Evolutionary conservation across 2,113 vertebrate species (phyloP).

Genomic region (Aythya baeri): DNA sequence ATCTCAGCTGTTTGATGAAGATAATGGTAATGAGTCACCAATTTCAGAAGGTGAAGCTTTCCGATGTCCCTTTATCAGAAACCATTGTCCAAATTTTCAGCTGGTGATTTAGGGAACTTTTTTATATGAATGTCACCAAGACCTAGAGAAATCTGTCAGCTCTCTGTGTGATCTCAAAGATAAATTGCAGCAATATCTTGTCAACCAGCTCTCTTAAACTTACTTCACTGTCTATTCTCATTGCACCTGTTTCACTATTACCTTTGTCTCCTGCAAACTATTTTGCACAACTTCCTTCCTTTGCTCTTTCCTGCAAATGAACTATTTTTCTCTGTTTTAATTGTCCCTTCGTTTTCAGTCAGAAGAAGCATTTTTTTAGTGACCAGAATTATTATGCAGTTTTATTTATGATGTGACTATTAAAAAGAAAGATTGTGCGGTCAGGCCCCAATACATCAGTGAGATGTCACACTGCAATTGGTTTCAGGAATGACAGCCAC

Average conservation of each 20-base stretch:
- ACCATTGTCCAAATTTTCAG: slow-evolving; percentile 64
- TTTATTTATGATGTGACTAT: neutral
- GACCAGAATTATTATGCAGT: neutral
- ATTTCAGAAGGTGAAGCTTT: slow-evolving; percentile 60
- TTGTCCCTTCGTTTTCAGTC: neutral
- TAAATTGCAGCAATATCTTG: slow-evolving; percentile 56
- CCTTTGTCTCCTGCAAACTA: neutral
- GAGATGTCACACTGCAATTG: neutral
- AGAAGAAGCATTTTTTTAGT: neutral
- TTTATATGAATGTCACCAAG: slow-evolving; percentile 59
- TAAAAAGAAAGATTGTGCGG: neutral
- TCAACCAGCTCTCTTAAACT: slow-evolving; percentile 47
- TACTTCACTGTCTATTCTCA: slow-evolving; percentile 27
- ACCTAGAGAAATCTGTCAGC: slow-evolving; percentile 64
- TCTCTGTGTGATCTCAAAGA: slow-evolving; percentile 64
- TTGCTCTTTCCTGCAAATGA: neutral
- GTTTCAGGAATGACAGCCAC: neutral
- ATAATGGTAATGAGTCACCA: slow-evolving; percentile 52
- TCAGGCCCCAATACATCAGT: neutral
- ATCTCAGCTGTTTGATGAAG: slow-evolving; percentile 8
- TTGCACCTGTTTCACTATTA: neutral
- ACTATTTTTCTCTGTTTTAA: slow-evolving; percentile 7
- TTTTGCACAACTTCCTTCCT: neutral
- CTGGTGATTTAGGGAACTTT: slow-evolving; percentile 65
- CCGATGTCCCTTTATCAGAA: slow-evolving; percentile 48